These are phyloP conservation scores for Mionectes macconnelli DNA, from an alignment of 2,113 vertebrate genomes.

Conservation along the genomic window DNA sequence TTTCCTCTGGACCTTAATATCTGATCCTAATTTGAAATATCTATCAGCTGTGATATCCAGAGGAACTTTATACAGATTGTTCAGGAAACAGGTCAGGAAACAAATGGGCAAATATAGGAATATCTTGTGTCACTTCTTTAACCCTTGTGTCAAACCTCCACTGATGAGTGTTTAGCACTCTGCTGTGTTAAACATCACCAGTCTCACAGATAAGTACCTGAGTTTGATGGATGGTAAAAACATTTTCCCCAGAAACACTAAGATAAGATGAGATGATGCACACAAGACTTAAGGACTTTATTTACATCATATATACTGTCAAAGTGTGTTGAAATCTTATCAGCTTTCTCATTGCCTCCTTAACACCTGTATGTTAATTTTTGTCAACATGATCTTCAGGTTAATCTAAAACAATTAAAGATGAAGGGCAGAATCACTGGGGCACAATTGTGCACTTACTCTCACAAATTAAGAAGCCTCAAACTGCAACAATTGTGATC, in stretches of 20 bases:
- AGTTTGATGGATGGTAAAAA: not conserved
- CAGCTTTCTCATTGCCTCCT: not conserved
- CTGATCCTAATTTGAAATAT: not conserved
- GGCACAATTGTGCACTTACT: rapidly evolving
- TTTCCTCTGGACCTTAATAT: not conserved
- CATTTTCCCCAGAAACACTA: not conserved
- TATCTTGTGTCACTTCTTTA: not conserved
- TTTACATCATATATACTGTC: not conserved
- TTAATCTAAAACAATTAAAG: not conserved
- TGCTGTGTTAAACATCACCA: not conserved
- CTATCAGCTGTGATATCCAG: not conserved
- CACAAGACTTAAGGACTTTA: not conserved
- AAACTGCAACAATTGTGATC: not conserved
- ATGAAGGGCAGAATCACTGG: not conserved
- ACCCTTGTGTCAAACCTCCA: not conserved
- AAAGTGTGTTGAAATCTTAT: not conserved
- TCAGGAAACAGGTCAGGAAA: not conserved
- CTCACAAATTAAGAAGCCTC: not conserved
- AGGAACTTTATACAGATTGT: not conserved
- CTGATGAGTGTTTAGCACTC: not conserved
- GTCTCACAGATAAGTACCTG: not conserved
- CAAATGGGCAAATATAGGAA: not conserved
- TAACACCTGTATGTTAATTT: not conserved
- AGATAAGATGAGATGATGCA: not conserved
- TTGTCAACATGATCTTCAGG: not conserved